phyloP scores from a whole-genome alignment of 2,888 invertebrate species.

The Luperina nickerlii region DNA sequence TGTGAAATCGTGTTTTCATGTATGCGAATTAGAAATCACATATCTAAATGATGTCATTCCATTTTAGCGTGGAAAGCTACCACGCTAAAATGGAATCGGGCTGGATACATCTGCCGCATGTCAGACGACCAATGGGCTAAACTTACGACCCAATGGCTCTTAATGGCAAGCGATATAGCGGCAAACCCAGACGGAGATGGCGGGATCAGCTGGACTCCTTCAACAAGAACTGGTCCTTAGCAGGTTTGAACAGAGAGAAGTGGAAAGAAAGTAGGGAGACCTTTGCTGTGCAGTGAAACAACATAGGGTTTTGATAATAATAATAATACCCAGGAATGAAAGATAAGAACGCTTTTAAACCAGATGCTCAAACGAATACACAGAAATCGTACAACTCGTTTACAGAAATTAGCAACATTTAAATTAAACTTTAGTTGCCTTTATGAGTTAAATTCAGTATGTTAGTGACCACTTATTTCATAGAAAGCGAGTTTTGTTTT shows the following conservation, averaged over 20 bases:
- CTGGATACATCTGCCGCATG: background rate
- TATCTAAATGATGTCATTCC: background rate
- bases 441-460: background rate
- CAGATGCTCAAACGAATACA: background rate
- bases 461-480: background rate
- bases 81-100: background rate
- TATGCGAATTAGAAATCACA: background rate
- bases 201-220: too few relatives aligned
- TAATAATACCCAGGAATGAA: background rate
- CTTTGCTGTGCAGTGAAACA: too few relatives aligned
- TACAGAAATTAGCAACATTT: background rate
- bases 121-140: background rate
- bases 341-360: too few relatives aligned
- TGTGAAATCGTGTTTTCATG: slow-evolving; percentile 20
- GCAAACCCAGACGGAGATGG: too few relatives aligned
- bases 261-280: too few relatives aligned
- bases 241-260: too few relatives aligned
- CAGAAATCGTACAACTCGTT: background rate
- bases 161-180: too few relatives aligned
- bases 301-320: too few relatives aligned
- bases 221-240: too few relatives aligned
- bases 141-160: background rate
- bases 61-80: background rate
- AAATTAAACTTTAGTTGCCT: background rate
- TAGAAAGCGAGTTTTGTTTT: background rate